Evolutionary conservation across 2,797 vertebrate species (phyloP), one percentile per base, ranked within the genome.

Genomic region (Sebastes itinus): DNA sequence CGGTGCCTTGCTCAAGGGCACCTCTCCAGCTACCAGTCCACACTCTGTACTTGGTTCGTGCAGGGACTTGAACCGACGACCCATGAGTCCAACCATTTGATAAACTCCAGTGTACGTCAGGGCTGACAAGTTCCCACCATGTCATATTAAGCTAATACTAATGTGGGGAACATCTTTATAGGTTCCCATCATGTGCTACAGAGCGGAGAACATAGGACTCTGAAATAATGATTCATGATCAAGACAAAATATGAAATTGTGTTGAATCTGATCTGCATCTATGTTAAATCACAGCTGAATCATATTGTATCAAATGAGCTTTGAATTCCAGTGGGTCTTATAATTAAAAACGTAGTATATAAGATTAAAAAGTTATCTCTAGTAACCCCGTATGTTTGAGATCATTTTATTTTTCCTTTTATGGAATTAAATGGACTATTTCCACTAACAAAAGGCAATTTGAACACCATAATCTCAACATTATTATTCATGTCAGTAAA

Each of bases 401-500:
- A 42, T 32, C 20, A 30, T 23, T 75, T 77, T 55, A 8, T 12
- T 54, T 80, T 65, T 27, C 14, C 20, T 35, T 3, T 8, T 4
- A 20, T 22, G 9, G 33, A 49, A 71, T 56, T 5, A 42, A 77
- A 63, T 52, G 1, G 16, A 75, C 30, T 69, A 35, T 68, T 56
- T 32, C 6, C 11, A 46, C 23, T 2, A 23, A 49, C n/a, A 61
- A 25, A 70, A 74, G 55, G 22, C 42, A 67, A 46, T 65, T 56
- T 52, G 8, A 70, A 28, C 13, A 30, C 23, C 14, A 9, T 70
- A n/a, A 59, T 79, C 27, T 55, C 13, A 35, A 4, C 59, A 52
- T 71, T 74, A 72, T 86, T 79, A 80, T 88, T 81, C 52, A 55
- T 68, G 23, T 77, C 59, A 55, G 68, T 58, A 64, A 65, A 86